Evolutionary conservation across 2,113 vertebrate genomes (phyloP).

Genomic region (Trematocara zebra): DNA sequence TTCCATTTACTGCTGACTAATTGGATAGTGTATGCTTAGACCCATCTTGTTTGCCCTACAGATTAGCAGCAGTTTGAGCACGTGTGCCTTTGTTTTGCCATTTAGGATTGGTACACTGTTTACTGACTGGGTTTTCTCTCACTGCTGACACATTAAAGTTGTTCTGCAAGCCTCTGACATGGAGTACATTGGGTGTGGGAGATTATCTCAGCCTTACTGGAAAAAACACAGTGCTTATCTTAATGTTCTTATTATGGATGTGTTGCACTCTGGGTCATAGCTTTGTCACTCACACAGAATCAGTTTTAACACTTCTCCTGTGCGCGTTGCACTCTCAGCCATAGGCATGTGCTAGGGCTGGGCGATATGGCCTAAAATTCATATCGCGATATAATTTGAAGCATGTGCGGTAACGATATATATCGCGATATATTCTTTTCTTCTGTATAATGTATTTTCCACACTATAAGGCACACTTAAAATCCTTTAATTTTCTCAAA

Average conservation of each 20-base stretch:
- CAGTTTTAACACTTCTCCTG: neutral
- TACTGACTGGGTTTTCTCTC: constrained; percentile 2
- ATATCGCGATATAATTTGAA: too few relatives aligned
- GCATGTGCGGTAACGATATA: too few relatives aligned
- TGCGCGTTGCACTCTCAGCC: neutral
- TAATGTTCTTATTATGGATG: neutral
- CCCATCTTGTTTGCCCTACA: constrained; percentile 34
- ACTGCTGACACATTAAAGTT: neutral
- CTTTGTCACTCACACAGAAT: neutral
- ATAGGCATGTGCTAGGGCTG: too few relatives aligned
- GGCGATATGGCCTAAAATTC: too few relatives aligned
- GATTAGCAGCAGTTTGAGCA: constrained; percentile 18
- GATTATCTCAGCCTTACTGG: constrained; percentile 29
- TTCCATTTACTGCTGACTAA: constrained; percentile 51
- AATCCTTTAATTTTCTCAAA: too few relatives aligned
- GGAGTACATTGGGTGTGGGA: constrained; percentile 25
- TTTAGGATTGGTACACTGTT: neutral
- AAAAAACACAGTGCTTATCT: constrained; percentile 16
- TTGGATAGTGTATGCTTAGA: constrained; percentile 28
- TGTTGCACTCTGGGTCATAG: neutral
- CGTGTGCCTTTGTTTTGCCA: neutral
- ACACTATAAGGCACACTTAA: too few relatives aligned
- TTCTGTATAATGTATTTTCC: too few relatives aligned
- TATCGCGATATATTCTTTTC: too few relatives aligned
- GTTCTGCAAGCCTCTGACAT: constrained; percentile 5